phyloP scores from a whole-genome alignment of 92 coral and sea anemone species.

The Epizoanthus fatuus region DNA sequence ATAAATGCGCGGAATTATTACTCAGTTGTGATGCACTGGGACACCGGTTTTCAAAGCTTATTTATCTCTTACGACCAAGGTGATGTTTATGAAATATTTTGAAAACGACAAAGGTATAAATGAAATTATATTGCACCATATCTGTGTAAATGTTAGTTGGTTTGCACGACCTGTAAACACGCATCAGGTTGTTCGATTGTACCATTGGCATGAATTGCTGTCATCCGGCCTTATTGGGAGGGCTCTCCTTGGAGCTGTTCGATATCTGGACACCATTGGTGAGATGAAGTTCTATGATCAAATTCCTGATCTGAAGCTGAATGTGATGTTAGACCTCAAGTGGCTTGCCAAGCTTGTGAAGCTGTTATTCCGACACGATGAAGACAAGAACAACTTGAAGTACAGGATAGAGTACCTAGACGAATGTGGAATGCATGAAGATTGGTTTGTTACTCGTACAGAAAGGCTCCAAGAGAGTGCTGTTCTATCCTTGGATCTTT shows the following conservation, averaged over 20 bases:
- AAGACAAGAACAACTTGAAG: conserved; percentile 47
- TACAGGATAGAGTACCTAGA: conserved; percentile 62
- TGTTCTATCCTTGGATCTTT: conserved; percentile 72
- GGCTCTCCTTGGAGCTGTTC: conserved; percentile 72
- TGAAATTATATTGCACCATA: no score
- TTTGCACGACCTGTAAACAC: no score
- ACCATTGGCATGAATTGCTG: no score
- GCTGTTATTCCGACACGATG: conserved; percentile 89
- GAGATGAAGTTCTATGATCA: conserved; percentile 67
- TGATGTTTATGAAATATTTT: no score
- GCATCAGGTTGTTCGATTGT: no score
- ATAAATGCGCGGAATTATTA: no score
- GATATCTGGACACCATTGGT: conserved; percentile 86
- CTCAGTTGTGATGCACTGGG: no score
- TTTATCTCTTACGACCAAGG: no score
- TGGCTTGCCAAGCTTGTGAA: conserved; percentile 86
- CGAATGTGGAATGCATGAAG: conserved; percentile 46
- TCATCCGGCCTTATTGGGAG: conserved; percentile 29
- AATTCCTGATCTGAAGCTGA: conserved; percentile 62
- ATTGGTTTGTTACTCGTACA: conserved; percentile 67
- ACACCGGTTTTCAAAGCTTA: no score
- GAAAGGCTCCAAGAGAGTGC: conserved; percentile 65
- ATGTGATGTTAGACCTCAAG: conserved; percentile 83
- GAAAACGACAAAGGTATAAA: no score
- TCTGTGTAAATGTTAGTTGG: no score